Conservation (phyloP, 2,888 invertebrate genomes). For the Lepidocyrtoides sp. region DNA sequence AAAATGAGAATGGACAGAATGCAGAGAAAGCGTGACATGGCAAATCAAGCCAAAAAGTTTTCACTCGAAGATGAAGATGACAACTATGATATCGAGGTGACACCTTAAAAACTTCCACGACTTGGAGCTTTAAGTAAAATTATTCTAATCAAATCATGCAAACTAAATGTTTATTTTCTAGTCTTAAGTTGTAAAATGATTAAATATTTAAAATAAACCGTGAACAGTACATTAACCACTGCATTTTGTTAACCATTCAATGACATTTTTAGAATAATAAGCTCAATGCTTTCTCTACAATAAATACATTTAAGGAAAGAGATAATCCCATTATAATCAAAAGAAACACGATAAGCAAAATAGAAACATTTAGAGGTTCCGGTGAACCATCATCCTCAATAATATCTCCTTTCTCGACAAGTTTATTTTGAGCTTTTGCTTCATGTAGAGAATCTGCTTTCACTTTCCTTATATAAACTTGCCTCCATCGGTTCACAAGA, state of each 20-base stretch:
- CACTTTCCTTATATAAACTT: not conserved
- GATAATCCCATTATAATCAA: not conserved
- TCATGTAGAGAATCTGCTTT: not conserved
- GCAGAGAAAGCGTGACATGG: not conserved
- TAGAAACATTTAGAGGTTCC: not conserved
- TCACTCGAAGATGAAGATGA: not conserved
- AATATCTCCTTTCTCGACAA: too few relatives aligned
- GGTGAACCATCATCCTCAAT: not conserved
- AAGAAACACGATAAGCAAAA: not conserved
- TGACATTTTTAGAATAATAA: too few relatives aligned
- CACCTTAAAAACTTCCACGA: too few relatives aligned
- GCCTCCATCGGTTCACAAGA: not conserved
- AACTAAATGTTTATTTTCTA: too few relatives aligned
- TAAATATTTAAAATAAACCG: too few relatives aligned
- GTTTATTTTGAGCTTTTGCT: not conserved
- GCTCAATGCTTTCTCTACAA: not conserved
- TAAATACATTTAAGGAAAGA: not conserved
- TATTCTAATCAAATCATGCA: too few relatives aligned
- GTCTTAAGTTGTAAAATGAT: too few relatives aligned
- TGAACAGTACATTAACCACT: too few relatives aligned
- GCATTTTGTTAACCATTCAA: too few relatives aligned
- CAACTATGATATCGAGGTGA: too few relatives aligned
- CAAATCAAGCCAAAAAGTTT: not conserved
- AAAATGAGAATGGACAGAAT: slow-evolving; percentile 4
- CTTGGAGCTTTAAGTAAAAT: too few relatives aligned